Evolutionary conservation across 1,140 invertebrate species (phyloP).

Genomic region (Coenobita brevimanus): DNA sequence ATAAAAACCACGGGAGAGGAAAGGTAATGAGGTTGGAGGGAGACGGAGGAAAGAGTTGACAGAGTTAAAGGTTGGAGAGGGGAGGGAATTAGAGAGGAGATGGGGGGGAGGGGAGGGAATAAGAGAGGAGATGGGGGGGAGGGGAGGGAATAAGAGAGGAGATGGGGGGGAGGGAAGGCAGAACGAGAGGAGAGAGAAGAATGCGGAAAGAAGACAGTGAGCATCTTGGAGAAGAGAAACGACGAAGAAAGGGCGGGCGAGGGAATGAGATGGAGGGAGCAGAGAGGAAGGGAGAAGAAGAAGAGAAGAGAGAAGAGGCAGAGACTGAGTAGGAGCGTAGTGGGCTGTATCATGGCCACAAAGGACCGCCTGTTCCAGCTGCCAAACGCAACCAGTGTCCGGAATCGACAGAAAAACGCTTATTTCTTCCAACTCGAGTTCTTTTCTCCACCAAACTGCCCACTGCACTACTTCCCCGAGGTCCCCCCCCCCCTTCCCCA

Average conservation of each 20-base stretch:
- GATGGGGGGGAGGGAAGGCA: not conserved
- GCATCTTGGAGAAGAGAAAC: not conserved
- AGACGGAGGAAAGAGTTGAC: too few relatives aligned
- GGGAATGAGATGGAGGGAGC: conserved; percentile 3
- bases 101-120: not conserved
- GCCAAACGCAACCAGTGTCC: not conserved
- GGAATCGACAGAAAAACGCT: not conserved
- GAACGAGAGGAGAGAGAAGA: not conserved
- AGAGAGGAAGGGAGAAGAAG: conserved; percentile 6
- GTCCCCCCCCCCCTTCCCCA: too few relatives aligned
- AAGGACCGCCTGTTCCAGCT: too few relatives aligned
- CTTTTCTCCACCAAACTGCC: not conserved
- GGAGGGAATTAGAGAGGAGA: not conserved
- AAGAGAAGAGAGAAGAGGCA: not conserved
- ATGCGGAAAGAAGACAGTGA: not conserved
- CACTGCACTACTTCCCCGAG: too few relatives aligned
- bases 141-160: not conserved
- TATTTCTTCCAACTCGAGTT: not conserved
- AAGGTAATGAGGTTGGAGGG: not conserved
- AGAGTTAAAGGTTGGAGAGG: not conserved
- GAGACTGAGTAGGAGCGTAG: not conserved
- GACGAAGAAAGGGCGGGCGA: not conserved
- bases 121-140: not conserved
- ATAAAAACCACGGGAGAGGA: not conserved
- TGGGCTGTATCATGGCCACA: too few relatives aligned